Evolutionary conservation across 2,797 vertebrate genomes (phyloP), one percentile per base, ranked within the genome.

Genomic region (Gastrophryne carolinensis): DNA sequence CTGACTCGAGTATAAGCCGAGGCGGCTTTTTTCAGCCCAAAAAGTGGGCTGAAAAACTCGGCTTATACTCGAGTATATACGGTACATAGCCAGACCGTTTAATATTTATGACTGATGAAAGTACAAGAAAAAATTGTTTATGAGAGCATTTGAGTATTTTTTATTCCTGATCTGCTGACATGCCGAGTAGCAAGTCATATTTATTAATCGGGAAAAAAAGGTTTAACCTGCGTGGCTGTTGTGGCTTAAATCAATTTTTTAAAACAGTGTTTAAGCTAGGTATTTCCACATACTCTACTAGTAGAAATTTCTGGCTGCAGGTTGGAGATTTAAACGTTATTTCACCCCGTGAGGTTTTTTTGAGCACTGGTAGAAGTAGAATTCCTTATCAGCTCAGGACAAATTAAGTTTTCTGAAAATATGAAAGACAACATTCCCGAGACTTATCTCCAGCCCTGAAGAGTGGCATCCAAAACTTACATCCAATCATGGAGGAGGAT

Each of bases 351-450:
- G 86, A 88, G 92, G 92, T 92, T 94, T 93, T 94, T 91, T 91
- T 10, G 89, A 95, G 88, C 85, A 88, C 81, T 75, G 83, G 80
- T 84, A 79, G 84, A 90, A 92, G 94, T 93, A 95, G 95, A 39
- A 94, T 92, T 90, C 88, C 83, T 90, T 90, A 91, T 85, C 83
- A 81, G 80, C 89, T 86, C 88, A 84, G 89, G 94, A 92, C 93
- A 94, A 97, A 95, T 95, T 91, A 96, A 92, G 91, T 90, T 90
- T 78, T 72, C 30, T 47, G 90, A 86, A 69, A 93, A 94, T 92
- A 90, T 91, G 83, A 80, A 92, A 92, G 89, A 86, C 81, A 82
- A 88, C 91, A 90, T 92, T 87, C 86, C 87, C 89, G 89, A 86
- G 89, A 87, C 80, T 83, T 81, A 82, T 79, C 80, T 71, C 34